Evolutionary conservation across 1,140 invertebrate genomes (phyloP), one percentile per base, ranked within the genome.

Genomic region (Zaprionus capensis): DNA sequence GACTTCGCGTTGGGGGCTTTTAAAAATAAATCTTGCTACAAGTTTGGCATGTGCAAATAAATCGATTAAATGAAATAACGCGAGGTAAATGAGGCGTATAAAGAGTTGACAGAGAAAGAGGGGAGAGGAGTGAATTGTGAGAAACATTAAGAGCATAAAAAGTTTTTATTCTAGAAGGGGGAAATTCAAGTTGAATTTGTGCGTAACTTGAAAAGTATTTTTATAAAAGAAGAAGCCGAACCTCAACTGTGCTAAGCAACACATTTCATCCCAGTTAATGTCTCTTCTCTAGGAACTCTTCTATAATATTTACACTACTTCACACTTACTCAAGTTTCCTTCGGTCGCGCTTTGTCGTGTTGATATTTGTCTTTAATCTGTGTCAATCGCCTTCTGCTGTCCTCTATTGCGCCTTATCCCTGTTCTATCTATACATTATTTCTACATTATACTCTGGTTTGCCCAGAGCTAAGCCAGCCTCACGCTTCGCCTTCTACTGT

Each of bases 391-490:
- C 36, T 66, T 26, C 12, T 20, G 17, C 7, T 15, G 5, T 49
- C 26, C 9, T 31, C 24, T 56, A 53, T 36, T 46, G 17, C 17
- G 17, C 17, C 61, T 51, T 51, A 71, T 56, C 51, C 24, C 34
- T 12, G 55, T 69, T 24, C 61, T 65, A 76, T 76, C 73, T 71
- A 34, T 71, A 46, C 46, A 76, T 76, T 71, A 65, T 71, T 76
- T 71, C 73, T 11, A 71, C 68, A 76, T 76, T 76, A 71, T 59
- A 71, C 58, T 76, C 68, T 76, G 73, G 73, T 76, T 76, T 76
- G 51, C 53, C 38, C n/a, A 28, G 57, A 20, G 26, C 69, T 28
- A 57, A 65, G 62, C 38, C 69, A 36, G 20, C 36, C 34, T 57
- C 46, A 55, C 9, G 14, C 28, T 36, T 20, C 20, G 9, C 15